Conservation (phyloP, 2,888 invertebrate genomes). For the Capitulum mitella region DNA sequence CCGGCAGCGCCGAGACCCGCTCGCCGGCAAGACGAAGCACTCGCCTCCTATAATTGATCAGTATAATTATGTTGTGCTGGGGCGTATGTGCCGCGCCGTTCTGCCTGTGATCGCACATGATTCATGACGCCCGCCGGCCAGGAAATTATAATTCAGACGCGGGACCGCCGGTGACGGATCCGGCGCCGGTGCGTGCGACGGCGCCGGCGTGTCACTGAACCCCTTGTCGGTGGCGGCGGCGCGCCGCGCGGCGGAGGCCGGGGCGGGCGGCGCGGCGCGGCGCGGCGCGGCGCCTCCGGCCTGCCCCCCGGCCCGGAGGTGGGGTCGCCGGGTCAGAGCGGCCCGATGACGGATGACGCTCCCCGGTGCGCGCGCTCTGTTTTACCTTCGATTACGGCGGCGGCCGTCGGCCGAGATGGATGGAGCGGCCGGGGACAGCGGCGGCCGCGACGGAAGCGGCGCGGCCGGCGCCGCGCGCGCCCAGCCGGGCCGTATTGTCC, state of each 20-base stretch:
- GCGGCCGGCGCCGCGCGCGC: not conserved
- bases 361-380: not conserved
- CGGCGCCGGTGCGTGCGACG: not conserved
- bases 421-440: not conserved
- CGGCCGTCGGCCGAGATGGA: conserved; percentile 3
- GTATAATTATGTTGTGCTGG: conserved; percentile 21
- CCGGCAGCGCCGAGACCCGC: not conserved
- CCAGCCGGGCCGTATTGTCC: not conserved
- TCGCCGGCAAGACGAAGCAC: not conserved
- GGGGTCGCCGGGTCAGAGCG: not conserved
- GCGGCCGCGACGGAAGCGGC: not conserved
- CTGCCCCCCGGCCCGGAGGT: conserved; percentile 1
- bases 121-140: not conserved
- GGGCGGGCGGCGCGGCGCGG: not conserved
- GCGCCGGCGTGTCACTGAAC: not conserved
- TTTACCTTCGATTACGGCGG: not conserved
- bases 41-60: not conserved
- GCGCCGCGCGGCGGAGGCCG: not conserved
- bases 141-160: conserved; percentile 8
- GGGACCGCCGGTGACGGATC: not conserved
- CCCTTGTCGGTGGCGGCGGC: not conserved
- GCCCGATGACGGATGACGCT: not conserved
- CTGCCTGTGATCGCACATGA: conserved; percentile 1
- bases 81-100: conserved; percentile 13
- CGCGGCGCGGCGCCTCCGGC: not conserved